Conservation (phyloP, 2,888 invertebrate species). For the Octonoba sinensis region DNA sequence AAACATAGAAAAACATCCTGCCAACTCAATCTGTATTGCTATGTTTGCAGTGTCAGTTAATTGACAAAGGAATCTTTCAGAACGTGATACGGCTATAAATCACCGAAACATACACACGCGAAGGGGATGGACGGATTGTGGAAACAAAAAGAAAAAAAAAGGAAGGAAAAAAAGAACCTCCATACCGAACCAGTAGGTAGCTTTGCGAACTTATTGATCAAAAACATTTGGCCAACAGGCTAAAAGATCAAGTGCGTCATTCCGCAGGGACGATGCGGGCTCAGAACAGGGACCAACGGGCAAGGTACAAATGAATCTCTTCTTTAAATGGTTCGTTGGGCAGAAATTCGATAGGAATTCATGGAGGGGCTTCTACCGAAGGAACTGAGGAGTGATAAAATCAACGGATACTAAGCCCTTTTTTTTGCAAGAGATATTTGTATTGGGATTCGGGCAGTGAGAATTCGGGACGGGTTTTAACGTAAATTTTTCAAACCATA, state of each 20-base stretch:
- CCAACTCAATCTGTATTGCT: too few relatives aligned
- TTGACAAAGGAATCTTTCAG: too few relatives aligned
- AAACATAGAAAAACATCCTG: too few relatives aligned
- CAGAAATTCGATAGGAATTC: too few relatives aligned
- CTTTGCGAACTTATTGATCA: slow-evolving; percentile 59
- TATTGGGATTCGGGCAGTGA: too few relatives aligned
- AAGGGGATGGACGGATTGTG: neutral
- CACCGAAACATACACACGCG: slow-evolving; percentile 1
- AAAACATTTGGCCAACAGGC: slow-evolving; percentile 61
- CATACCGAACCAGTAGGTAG: slow-evolving; percentile 2
- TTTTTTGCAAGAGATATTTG: too few relatives aligned
- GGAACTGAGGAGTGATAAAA: too few relatives aligned
- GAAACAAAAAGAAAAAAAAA: neutral
- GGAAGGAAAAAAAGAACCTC: slow-evolving; percentile 1
- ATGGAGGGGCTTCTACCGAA: too few relatives aligned
- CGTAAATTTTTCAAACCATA: too few relatives aligned
- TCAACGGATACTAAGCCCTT: too few relatives aligned
- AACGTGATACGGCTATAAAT: slow-evolving; percentile 9
- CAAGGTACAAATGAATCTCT: slow-evolving; percentile 29
- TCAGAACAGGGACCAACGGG: neutral
- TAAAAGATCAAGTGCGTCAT: slow-evolving; percentile 49
- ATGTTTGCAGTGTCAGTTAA: too few relatives aligned
- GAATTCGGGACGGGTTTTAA: too few relatives aligned
- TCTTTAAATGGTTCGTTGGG: neutral
- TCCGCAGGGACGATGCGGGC: neutral